Conservation (phyloP, 2,113 vertebrate species). For the Semicossyphus pulcher region DNA sequence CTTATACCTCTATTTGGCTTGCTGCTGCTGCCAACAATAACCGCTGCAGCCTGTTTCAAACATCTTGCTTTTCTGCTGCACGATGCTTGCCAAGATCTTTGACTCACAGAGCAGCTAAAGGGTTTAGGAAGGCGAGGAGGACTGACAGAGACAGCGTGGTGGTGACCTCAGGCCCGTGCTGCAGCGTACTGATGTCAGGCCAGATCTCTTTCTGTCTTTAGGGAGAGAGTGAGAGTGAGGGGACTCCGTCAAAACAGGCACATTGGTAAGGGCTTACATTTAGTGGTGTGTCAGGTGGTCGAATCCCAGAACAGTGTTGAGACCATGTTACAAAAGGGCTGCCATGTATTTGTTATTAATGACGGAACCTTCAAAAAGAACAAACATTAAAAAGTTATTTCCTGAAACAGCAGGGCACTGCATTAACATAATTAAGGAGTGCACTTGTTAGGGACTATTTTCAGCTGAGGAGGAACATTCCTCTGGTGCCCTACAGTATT, state of each 20-base stretch:
- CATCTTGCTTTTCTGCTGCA: conserved; percentile 55
- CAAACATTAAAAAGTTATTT: not conserved
- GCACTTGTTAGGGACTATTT: not conserved
- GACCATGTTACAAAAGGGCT: not conserved
- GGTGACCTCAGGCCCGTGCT: conserved; percentile 62
- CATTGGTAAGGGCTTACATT: conserved; percentile 21
- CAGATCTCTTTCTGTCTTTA: conserved; percentile 18
- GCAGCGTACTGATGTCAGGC: conserved; percentile 59
- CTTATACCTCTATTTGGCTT: conserved; percentile 58
- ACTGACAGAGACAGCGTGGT: conserved; percentile 50
- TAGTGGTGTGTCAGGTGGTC: conserved; percentile 7
- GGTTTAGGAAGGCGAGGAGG: conserved; percentile 42
- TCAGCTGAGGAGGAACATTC: not conserved
- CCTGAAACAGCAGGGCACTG: not conserved
- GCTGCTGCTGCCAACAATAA: conserved; percentile 64
- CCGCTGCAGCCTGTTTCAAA: conserved; percentile 45
- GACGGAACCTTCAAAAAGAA: not conserved
- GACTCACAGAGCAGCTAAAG: conserved; percentile 50
- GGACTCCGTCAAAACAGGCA: conserved; percentile 18
- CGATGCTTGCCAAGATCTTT: conserved; percentile 56
- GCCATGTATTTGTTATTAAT: not conserved
- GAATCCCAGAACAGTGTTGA: not conserved
- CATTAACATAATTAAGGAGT: not conserved
- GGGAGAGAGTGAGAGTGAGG: conserved; percentile 9
- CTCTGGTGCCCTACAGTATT: not conserved